Conservation (phyloP, 2,888 invertebrate genomes). For the Ectemnius cavifrons region DNA sequence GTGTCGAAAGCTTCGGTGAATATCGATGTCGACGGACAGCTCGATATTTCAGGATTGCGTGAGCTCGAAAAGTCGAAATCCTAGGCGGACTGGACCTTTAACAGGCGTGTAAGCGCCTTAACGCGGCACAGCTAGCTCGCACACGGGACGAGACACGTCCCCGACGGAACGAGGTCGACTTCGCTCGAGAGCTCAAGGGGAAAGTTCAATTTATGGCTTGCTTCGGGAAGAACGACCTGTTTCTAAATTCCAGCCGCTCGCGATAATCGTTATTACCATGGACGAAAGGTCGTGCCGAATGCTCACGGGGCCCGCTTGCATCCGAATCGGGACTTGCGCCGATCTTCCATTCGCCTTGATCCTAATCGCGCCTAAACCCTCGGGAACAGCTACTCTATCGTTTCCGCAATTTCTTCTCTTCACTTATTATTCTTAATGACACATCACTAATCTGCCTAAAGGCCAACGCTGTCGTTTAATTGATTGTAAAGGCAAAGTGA, state of each 20-base stretch:
- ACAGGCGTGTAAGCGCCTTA: conserved; percentile 30
- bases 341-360: neutral
- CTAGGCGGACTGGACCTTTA: neutral
- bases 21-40: no score
- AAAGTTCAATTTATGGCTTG: conserved; percentile 64
- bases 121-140: conserved; percentile 42
- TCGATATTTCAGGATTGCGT: conserved; percentile 9
- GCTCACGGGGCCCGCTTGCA: conserved; percentile 40
- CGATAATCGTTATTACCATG: conserved; percentile 47
- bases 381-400: conserved; percentile 21
- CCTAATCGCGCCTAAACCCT: neutral
- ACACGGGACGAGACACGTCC: conserved; percentile 38
- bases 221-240: conserved; percentile 56
- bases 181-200: conserved; percentile 48
- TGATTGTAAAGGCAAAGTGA: neutral
- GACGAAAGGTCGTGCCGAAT: conserved; percentile 45
- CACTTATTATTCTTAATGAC: conserved; percentile 8
- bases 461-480: neutral
- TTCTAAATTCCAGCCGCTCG: conserved; percentile 53
- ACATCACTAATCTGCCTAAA: neutral
- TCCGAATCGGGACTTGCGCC: conserved; percentile 31
- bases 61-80: conserved; percentile 3
- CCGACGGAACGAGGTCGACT: conserved; percentile 57
- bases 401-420: conserved; percentile 11
- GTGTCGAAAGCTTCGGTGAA: no score